Percentiles rank a stretch among this genome's conserved stretches.
Conservation (phyloP, 2,113 vertebrate species). For the Antechinus stuartii region DNA sequence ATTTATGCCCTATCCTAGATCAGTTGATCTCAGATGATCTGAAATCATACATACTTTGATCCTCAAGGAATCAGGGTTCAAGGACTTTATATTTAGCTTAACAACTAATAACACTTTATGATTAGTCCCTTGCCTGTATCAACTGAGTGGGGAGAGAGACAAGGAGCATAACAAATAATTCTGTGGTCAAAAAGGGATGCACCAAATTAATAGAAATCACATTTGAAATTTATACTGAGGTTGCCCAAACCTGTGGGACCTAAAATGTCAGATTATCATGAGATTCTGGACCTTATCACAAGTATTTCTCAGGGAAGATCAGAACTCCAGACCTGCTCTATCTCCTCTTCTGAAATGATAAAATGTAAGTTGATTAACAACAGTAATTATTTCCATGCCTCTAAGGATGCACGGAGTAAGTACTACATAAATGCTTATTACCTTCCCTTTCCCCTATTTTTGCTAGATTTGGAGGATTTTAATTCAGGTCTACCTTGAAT, state of each 20-base stretch:
- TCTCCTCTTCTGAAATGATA: slow-evolving; percentile 75
- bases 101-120: not conserved
- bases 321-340: slow-evolving; percentile 50
- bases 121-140: not conserved
- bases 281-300: slow-evolving; percentile 66
- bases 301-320: not conserved
- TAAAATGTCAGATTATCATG: not conserved
- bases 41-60: not conserved
- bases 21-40: not conserved
- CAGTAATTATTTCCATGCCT: no score
- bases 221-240: no score
- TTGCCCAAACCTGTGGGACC: no score
- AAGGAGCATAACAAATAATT: not conserved
- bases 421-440: no score
- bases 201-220: not conserved
- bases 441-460: no score
- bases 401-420: no score
- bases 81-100: not conserved
- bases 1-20: not conserved
- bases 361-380: slow-evolving; percentile 57
- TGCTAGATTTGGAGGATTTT: no score
- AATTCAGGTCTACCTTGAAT: no score
- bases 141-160: not conserved
- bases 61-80: not conserved
- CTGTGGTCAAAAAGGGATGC: not conserved